phyloP scores from a whole-genome alignment of 2,113 vertebrate species.

The Oryctolagus cuniculus region mOryCun1.1 NC_091445.1:23392001-23392500 shows the following conservation, averaged over 20 bases:
- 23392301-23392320: not conserved
- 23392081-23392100: not conserved
- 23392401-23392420: not conserved
- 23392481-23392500: not conserved
- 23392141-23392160: not conserved
- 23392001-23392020: not conserved
- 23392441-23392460: not conserved
- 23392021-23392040: not conserved
- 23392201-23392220: not conserved
- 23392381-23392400: accelerated
- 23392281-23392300: not conserved
- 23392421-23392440: not conserved
- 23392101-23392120: not conserved
- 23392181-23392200: not conserved
- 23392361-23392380: not conserved
- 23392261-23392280: not conserved
- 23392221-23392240: not conserved
- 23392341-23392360: not conserved
- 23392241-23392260: not conserved
- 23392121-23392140: not conserved
- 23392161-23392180: not conserved
- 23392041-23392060: not conserved
- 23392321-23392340: not conserved
- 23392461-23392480: not conserved
- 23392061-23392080: not conserved